Evolutionary conservation across 2,113 vertebrate genomes (phyloP).

Genomic region (Zootoca vivipara): DNA sequence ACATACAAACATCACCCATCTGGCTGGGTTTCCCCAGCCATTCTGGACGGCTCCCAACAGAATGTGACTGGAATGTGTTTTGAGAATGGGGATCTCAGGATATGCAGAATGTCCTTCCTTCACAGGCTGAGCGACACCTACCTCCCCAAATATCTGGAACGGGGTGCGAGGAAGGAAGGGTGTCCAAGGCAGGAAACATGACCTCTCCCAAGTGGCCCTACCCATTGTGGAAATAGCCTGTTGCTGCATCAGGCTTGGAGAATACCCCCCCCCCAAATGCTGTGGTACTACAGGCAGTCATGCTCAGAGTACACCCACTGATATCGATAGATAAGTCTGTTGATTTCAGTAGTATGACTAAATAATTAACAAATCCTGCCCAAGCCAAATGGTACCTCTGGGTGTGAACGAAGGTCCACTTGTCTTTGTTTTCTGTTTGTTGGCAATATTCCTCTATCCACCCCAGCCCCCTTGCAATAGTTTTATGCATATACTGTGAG

Average conservation of each 20-base stretch:
- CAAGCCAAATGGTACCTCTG: neutral
- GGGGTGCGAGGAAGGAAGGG: neutral
- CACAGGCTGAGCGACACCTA: neutral
- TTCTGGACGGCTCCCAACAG: no score
- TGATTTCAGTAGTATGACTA: no score
- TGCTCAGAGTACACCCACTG: no score
- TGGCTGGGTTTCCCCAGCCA: no score
- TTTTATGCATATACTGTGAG: neutral
- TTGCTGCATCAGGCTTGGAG: neutral
- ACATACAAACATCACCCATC: no score
- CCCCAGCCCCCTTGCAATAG: neutral
- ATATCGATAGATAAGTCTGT: no score
- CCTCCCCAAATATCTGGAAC: neutral
- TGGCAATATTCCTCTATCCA: neutral
- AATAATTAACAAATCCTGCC: no score
- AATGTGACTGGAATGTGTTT: neutral
- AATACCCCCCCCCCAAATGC: neutral
- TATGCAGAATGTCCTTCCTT: neutral
- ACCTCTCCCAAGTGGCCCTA: no score
- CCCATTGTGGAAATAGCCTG: neutral
- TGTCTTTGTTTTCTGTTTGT: neutral
- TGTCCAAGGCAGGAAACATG: neutral
- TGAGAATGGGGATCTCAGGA: neutral
- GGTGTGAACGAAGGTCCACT: neutral
- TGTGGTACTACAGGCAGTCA: neutral